Percentiles rank a stretch among this genome's conserved stretches.
Evolutionary conservation across 2,113 vertebrate species (phyloP).

Genomic region (Notechis scutatus): DNA sequence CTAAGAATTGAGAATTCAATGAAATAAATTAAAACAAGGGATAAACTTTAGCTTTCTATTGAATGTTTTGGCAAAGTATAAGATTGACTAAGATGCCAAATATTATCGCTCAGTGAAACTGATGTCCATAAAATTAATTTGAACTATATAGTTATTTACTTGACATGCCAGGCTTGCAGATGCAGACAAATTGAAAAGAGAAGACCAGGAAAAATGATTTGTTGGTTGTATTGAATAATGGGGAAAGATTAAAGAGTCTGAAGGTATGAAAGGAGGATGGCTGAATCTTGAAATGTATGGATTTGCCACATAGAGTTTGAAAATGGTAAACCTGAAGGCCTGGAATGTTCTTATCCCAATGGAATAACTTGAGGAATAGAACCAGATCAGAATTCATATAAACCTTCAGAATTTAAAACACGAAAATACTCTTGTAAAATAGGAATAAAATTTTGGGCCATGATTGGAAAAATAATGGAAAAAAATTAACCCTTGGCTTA

Average conservation of each 20-base stretch:
- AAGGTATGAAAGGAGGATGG: neutral
- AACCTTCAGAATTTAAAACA: neutral
- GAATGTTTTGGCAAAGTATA: neutral
- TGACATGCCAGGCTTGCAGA: constrained; percentile 4
- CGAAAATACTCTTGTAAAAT: neutral
- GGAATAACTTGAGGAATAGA: neutral
- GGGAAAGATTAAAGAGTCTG: constrained; percentile 15
- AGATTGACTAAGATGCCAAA: neutral
- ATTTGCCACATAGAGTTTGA: neutral
- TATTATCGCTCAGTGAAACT: neutral
- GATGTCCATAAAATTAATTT: neutral
- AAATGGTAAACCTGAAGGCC: neutral
- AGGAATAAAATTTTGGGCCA: neutral
- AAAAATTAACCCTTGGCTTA: neutral
- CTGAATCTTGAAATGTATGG: neutral
- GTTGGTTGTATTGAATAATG: constrained; percentile 6
- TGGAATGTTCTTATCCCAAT: neutral
- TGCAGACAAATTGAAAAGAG: constrained; percentile 5
- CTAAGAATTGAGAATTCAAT: neutral
- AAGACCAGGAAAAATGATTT: constrained; percentile 5
- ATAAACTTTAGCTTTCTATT: neutral
- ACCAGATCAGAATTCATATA: neutral
- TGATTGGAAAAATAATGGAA: neutral
- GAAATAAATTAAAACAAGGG: neutral
- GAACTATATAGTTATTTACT: neutral